Conservation (phyloP, 2,797 vertebrate species). For the Valencia hispanica region DNA sequence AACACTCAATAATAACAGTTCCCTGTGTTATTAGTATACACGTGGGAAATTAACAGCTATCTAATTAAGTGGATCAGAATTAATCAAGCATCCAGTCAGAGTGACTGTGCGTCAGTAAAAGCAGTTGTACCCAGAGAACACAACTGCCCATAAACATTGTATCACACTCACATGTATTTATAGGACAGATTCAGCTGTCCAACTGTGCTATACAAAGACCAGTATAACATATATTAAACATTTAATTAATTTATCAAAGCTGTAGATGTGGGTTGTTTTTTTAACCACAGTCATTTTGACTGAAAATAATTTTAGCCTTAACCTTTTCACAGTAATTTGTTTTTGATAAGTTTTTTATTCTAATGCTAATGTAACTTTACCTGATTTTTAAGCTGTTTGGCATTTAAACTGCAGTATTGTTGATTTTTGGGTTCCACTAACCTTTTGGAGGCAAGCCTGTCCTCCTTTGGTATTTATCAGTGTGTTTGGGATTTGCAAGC, state of each 20-base stretch:
- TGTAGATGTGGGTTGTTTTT: background rate
- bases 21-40: slow-evolving; percentile 72
- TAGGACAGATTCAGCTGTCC: slow-evolving; percentile 54
- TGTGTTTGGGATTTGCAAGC: slow-evolving; percentile 38
- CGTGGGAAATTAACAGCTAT: slow-evolving; percentile 78
- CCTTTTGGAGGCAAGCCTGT: slow-evolving; percentile 61
- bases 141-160: slow-evolving; percentile 11
- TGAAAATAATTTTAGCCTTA: slow-evolving; percentile 12
- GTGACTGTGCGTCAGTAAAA: slow-evolving; percentile 58
- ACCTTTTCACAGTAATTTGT: slow-evolving; percentile 27
- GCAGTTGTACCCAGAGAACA: slow-evolving; percentile 46
- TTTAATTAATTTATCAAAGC: background rate
- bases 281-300: slow-evolving; percentile 39
- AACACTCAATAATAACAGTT: slow-evolving; percentile 76
- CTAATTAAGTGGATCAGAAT: slow-evolving; percentile 84
- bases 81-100: slow-evolving; percentile 75
- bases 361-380: slow-evolving; percentile 47
- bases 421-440: slow-evolving; percentile 64
- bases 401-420: slow-evolving; percentile 67
- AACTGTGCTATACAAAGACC: slow-evolving; percentile 64
- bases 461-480: slow-evolving; percentile 59
- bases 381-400: slow-evolving; percentile 59
- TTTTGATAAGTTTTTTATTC: slow-evolving; percentile 8
- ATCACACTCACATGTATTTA: slow-evolving; percentile 43
- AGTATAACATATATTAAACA: slow-evolving; percentile 82